Evolutionary conservation across 2,888 invertebrate species (phyloP).

Genomic region (Amphipyra tragopoginis): DNA sequence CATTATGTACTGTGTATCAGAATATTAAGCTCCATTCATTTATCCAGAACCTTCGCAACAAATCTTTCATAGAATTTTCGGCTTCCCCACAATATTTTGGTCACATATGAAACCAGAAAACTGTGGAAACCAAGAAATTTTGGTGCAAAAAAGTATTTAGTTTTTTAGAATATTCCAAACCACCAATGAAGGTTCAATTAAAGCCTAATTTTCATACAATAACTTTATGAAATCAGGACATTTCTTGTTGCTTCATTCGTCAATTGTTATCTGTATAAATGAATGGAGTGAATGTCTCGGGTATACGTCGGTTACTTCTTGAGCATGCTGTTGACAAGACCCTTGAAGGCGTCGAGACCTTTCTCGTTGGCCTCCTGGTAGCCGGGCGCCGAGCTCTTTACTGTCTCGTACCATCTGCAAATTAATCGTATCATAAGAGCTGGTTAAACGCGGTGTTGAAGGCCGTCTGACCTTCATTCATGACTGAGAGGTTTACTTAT

Average conservation of each 20-base stretch:
- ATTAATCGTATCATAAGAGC: background rate
- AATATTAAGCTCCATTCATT: constrained; percentile 46
- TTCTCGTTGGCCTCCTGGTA: constrained; percentile 90
- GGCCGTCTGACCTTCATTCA: too few species aligned
- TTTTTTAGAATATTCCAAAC: background rate
- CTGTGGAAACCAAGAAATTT: background rate
- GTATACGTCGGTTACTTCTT: constrained; percentile 75
- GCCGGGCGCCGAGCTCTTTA: constrained; percentile 82
- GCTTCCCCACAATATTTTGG: background rate
- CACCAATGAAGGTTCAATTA: constrained; percentile 11
- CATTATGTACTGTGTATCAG: constrained; percentile 46
- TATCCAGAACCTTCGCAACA: constrained; percentile 6
- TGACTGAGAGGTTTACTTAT: too few species aligned
- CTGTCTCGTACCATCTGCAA: constrained; percentile 84
- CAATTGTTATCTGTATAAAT: constrained; percentile 41
- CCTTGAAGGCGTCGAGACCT: constrained; percentile 89
- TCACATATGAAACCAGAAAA: constrained; percentile 1
- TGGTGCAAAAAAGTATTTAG: background rate
- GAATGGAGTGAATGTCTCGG: constrained; percentile 32
- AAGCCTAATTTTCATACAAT: background rate
- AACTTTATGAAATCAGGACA: background rate
- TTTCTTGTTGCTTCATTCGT: constrained; percentile 8
- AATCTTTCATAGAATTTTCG: background rate
- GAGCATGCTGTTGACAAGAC: constrained; percentile 79
- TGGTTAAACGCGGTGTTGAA: too few species aligned